A percentile compares a stretch with the other conserved stretches of the same genome.
phyloP scores from a whole-genome alignment of 2,113 vertebrate species.

The Progne subis region DNA sequence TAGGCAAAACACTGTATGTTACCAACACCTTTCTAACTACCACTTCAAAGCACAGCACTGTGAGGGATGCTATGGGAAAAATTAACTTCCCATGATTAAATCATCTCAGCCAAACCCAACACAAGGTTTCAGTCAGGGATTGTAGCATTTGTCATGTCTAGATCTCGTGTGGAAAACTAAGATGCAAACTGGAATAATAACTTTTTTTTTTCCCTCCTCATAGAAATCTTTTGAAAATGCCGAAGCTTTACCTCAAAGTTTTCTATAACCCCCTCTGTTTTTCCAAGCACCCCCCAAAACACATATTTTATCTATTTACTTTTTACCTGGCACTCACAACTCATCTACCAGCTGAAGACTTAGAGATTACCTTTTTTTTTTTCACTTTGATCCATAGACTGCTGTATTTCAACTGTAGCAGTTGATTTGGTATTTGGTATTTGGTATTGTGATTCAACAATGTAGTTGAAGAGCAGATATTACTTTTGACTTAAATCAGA shows the following conservation, averaged over 20 bases:
- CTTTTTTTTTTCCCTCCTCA: neutral
- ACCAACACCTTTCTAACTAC: neutral
- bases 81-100: neutral
- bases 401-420: neutral
- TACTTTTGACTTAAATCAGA: neutral
- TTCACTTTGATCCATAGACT: neutral
- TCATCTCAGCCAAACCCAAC: neutral
- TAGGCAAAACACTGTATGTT: neutral
- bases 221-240: neutral
- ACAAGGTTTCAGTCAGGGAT: neutral
- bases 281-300: neutral
- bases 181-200: neutral
- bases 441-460: neutral
- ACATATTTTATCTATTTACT: neutral
- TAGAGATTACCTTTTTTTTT: neutral
- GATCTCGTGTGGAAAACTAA: neutral
- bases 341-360: neutral
- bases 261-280: neutral
- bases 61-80: neutral
- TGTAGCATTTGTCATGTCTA: neutral
- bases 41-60: accelerated
- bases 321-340: neutral
- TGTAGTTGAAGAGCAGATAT: neutral
- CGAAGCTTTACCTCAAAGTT: neutral
- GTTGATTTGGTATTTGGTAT: too few relatives aligned